Conservation (phyloP, 2,888 invertebrate genomes). For the Balanococcus diminutus region DNA sequence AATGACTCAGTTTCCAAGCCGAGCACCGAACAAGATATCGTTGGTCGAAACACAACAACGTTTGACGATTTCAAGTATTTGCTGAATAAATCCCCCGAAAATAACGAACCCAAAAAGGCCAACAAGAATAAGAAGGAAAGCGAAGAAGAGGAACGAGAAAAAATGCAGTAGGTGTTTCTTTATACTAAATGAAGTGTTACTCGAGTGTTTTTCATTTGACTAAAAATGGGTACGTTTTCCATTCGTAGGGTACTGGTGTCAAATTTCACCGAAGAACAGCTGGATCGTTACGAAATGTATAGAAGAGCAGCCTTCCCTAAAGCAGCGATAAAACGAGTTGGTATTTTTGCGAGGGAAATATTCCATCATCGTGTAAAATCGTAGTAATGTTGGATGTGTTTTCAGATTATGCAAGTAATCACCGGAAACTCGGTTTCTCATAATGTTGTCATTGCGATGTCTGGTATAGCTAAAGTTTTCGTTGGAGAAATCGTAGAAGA, state of each 20-base stretch:
- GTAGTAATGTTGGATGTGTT: constrained; percentile 52
- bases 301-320: constrained; percentile 96
- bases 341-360: constrained; percentile 13
- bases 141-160: constrained; percentile 92
- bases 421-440: constrained; percentile 96
- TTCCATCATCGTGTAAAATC: background rate
- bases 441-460: constrained; percentile 99
- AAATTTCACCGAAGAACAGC: constrained; percentile 97
- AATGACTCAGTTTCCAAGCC: background rate
- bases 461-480: constrained; percentile 98
- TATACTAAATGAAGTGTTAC: background rate
- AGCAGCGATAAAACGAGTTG: constrained; percentile 90
- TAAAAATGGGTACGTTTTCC: too few relatives aligned
- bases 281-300: constrained; percentile 98
- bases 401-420: constrained; percentile 90
- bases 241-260: constrained; percentile 86
- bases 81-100: constrained; percentile 59
- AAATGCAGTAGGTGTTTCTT: constrained; percentile 78
- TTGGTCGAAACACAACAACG: background rate
- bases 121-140: constrained; percentile 75
- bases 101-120: constrained; percentile 70
- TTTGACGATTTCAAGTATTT: constrained; percentile 47
- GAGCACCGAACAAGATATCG: background rate
- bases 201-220: background rate
- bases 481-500: constrained; percentile 99